Conservation (phyloP, 1,140 invertebrate genomes). For the Physella acuta region DNA sequence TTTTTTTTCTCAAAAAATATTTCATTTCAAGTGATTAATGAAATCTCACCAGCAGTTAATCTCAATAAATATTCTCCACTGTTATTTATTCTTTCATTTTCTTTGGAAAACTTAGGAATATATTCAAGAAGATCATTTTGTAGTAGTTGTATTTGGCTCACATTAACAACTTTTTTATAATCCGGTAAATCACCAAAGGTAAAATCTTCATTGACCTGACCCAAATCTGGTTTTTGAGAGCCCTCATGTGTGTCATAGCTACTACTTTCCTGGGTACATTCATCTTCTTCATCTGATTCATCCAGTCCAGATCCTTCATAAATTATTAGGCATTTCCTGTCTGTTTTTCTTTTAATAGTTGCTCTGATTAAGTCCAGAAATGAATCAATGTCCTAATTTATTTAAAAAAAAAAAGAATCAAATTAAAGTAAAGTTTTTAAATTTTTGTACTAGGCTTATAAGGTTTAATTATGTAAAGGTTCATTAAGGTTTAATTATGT, state of each 20-base stretch:
- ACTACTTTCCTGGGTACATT: neutral
- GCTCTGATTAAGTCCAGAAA: neutral
- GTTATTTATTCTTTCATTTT: neutral
- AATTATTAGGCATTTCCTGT: neutral
- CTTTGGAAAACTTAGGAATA: neutral
- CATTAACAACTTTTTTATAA: neutral
- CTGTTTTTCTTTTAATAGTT: neutral
- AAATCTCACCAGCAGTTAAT: neutral
- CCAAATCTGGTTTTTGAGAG: neutral
- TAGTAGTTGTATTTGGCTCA: neutral
- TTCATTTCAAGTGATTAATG: neutral
- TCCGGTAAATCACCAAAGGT: constrained; percentile 1
- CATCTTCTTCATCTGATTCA: neutral
- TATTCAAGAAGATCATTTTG: neutral
- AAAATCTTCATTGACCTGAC: neutral
- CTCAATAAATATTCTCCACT: neutral
- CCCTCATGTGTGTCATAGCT: neutral
- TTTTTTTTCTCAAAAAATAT: neutral
- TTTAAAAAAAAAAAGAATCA: too few species aligned
- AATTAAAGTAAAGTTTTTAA: too few species aligned
- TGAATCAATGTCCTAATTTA: constrained; percentile 1
- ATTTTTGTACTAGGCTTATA: too few species aligned
- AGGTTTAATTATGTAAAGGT: too few species aligned
- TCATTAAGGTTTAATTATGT: too few species aligned
- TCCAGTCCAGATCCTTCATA: neutral